Percentiles rank a stretch among this genome's conserved stretches.
These are phyloP conservation scores for Merluccius polli DNA, from an alignment of 2,797 vertebrate genomes.

Conservation along the genomic window DNA sequence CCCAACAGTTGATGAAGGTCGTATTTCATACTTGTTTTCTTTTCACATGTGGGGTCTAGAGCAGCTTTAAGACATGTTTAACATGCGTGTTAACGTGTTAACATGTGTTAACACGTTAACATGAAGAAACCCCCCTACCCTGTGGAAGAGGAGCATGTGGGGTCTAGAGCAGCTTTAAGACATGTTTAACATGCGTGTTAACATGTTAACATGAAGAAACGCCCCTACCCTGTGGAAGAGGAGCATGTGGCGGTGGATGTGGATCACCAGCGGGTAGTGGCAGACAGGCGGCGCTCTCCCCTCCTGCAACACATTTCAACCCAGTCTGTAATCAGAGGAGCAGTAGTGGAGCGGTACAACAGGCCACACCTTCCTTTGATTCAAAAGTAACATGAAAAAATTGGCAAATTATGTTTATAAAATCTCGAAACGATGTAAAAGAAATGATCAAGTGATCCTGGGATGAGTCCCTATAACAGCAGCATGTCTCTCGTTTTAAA, in stretches of 20 bases:
- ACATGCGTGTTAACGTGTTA: too few relatives aligned
- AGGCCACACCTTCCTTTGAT: neutral
- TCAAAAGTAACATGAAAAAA: neutral
- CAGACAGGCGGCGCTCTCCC: constrained; percentile 59
- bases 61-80: too few relatives aligned
- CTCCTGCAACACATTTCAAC: constrained; percentile 57
- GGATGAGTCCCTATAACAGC: neutral
- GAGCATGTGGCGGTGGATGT: constrained; percentile 73
- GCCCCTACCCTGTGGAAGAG: constrained; percentile 76
- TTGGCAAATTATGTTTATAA: neutral
- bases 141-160: constrained; percentile 59
- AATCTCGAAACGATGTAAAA: neutral
- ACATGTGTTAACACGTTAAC: too few relatives aligned
- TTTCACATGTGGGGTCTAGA: too few relatives aligned
- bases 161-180: too few relatives aligned
- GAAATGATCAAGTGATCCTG: neutral
- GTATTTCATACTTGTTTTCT: too few relatives aligned
- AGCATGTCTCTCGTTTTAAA: neutral
- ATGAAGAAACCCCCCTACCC: too few relatives aligned
- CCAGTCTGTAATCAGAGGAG: constrained; percentile 9
- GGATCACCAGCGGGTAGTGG: constrained; percentile 75
- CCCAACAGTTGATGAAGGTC: too few relatives aligned
- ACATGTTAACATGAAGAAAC: too few relatives aligned
- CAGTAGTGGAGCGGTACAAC: neutral
- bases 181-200: neutral